Percentiles rank a stretch among this genome's conserved stretches.
These are phyloP conservation scores for Margaritifera margaritifera DNA, from an alignment of 2,888 invertebrate species.

Conservation along the genomic window DNA sequence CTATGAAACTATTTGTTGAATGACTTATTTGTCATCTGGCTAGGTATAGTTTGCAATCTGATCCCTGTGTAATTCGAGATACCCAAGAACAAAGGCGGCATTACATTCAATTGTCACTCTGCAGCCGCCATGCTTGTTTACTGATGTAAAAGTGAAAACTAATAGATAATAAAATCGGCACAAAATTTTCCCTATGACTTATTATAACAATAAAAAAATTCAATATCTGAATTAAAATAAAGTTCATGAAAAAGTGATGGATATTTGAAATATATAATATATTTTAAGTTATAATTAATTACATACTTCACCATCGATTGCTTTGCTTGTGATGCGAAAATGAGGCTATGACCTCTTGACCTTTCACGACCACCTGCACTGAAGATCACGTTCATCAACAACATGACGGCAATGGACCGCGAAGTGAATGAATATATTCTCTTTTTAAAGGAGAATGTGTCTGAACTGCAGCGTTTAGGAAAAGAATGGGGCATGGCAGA, in stretches of 20 bases:
- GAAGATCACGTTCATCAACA: slow-evolving; percentile 1
- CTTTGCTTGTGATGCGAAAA: slow-evolving; percentile 9
- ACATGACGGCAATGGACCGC: slow-evolving; percentile 20
- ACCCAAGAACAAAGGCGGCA: neutral
- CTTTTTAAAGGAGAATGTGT: slow-evolving; percentile 42
- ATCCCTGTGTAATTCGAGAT: no score
- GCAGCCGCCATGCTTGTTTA: slow-evolving; percentile 65
- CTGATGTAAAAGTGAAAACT: slow-evolving; percentile 23
- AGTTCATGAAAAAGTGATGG: no score
- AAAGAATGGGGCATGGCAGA: slow-evolving; percentile 48
- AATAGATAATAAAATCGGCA: slow-evolving; percentile 2
- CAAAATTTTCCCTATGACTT: no score
- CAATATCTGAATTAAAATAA: no score
- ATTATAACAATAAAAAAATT: no score
- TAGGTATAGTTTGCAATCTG: no score
- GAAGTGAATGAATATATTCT: slow-evolving; percentile 37
- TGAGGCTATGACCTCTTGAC: slow-evolving; percentile 32
- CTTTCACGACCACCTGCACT: neutral
- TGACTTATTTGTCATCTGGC: no score
- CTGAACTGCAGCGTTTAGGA: slow-evolving; percentile 42
- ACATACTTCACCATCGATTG: no score
- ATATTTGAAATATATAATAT: no score
- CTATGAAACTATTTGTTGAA: no score
- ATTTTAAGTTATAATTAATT: no score
- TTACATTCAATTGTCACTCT: slow-evolving; percentile 25